Evolutionary conservation across 2,113 vertebrate species (phyloP), one percentile per base, ranked within the genome.

Genomic region (Upupa epops): DNA sequence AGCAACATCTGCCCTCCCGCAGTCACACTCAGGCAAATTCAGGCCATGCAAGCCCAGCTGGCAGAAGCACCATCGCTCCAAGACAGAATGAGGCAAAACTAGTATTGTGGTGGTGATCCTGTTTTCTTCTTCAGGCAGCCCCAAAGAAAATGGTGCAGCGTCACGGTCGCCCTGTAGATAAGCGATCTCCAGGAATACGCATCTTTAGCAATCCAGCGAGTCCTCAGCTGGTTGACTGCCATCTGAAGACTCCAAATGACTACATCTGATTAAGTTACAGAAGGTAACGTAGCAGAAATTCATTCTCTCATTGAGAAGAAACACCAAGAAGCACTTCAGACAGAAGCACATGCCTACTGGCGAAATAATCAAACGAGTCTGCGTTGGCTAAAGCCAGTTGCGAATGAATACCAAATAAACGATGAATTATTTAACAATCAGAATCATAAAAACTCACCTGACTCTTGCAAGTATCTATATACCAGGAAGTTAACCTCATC

Each of bases 401-500:
- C 88, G 94, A 91, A 95, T 63, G 91, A 94, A 82, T 54, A 84
- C 31, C 40, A 79, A 91, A 76, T 70, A 89, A 81, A 94, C 92
- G 84, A 96, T 72, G 81, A 91, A 85, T 80, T 93, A 64, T 86
- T 96, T 95, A 93, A 93, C 91, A 93, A 96, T 46, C 82, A 87
- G 89, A 96, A 96, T 64, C 90, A 90, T 88, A 94, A 96, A 91
- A 98, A 98, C 98, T 97, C 98, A 99, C 99, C 99, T 98, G 99
- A 99, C 98, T 99, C 99, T 98, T 99, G 99, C 97, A 99, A 98
- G 98, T 99, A 99, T 99, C 99, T 99, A 98, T 99, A 99, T 98
- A 99, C 99, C 98, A 99, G 97, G 98, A 99, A 99, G 98, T 99
- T 99, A 98, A 99, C 99, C 98, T 99, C 99, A 99, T 99, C 99